phyloP scores from a whole-genome alignment of 2,113 vertebrate species.

The Petroica traversi region DNA sequence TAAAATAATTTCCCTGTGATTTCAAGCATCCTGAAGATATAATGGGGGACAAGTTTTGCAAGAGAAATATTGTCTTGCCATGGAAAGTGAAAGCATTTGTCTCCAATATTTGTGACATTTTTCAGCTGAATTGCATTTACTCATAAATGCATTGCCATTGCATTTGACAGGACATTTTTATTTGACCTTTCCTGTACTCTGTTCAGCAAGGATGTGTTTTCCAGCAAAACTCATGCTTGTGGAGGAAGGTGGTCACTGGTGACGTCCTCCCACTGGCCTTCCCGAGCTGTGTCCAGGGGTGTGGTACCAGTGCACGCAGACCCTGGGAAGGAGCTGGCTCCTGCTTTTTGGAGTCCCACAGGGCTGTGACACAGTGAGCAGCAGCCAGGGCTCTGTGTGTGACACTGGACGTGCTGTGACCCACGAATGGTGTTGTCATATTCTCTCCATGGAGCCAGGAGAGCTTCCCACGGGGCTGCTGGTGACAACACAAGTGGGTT shows the following conservation, averaged over 20 bases:
- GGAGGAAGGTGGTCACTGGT: neutral
- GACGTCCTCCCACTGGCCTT: neutral
- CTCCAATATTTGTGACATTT: neutral
- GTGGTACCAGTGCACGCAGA: neutral
- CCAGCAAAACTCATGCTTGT: neutral
- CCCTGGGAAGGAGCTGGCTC: neutral
- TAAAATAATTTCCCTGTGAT: neutral
- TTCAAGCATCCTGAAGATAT: neutral
- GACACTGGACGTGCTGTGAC: neutral
- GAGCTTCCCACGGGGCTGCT: neutral
- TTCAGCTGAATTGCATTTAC: neutral
- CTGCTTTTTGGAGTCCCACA: neutral
- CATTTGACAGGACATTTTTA: neutral
- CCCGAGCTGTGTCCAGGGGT: neutral
- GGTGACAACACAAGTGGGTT: fast-evolving
- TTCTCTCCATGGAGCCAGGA: neutral
- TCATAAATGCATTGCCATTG: neutral
- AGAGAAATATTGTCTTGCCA: neutral
- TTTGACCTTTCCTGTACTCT: neutral
- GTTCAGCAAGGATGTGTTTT: neutral
- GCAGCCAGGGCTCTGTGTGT: neutral
- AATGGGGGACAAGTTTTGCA: neutral
- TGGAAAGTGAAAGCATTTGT: neutral
- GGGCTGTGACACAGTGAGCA: neutral
- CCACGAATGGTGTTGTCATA: fast-evolving